A percentile compares a stretch with the other conserved stretches of the same genome.
Evolutionary conservation across 2,797 vertebrate species (phyloP).

Genomic region (Valencia hispanica): DNA sequence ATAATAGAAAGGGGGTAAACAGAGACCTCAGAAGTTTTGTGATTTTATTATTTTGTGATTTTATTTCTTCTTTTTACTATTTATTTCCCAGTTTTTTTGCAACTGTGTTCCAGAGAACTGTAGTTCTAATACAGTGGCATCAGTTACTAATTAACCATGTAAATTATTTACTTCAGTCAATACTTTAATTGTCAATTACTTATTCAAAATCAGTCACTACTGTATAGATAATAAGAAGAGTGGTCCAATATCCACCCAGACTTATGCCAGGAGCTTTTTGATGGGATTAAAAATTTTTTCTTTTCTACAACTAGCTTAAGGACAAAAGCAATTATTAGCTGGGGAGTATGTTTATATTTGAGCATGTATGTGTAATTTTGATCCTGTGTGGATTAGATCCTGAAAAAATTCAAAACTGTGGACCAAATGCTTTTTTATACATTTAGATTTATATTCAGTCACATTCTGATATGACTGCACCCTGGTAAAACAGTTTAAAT

Average conservation of each 20-base stretch:
- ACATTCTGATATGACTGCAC: neutral
- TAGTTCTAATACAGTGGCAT: neutral
- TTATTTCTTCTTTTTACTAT: too few relatives aligned
- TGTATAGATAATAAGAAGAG: neutral
- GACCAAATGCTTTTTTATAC: neutral
- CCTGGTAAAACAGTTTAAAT: neutral
- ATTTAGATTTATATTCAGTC: neutral
- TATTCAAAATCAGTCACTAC: neutral
- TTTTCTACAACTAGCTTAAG: neutral
- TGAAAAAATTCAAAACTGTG: neutral
- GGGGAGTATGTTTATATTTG: neutral
- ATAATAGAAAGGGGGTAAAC: neutral
- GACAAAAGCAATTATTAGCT: neutral
- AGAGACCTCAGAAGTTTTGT: neutral
- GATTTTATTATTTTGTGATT: neutral
- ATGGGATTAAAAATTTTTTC: neutral
- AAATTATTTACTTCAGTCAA: neutral
- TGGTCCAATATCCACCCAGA: neutral
- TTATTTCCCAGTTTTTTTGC: too few relatives aligned
- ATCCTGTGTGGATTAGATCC: neutral
- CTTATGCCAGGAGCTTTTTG: neutral
- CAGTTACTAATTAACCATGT: neutral
- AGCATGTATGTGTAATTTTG: neutral
- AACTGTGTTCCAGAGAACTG: neutral
- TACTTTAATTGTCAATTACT: neutral